These are phyloP conservation scores for Atta cephalotes DNA, from an alignment of 1,140 invertebrate genomes.

Conservation along the genomic window DNA sequence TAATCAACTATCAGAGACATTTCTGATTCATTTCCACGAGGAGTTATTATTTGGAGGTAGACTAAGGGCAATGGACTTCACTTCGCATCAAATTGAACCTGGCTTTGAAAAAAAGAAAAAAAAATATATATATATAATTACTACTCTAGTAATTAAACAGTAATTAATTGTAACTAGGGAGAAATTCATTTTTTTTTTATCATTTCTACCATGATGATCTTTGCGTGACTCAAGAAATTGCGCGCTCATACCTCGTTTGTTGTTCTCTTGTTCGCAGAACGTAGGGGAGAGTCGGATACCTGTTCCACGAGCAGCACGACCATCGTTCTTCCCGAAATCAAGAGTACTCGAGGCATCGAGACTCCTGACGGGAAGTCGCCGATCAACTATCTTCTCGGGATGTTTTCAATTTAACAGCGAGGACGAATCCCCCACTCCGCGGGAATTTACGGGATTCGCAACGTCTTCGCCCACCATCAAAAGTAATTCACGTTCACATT, in stretches of 20 bases:
- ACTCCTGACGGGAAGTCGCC: slow-evolving; percentile 68
- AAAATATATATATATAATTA: background rate
- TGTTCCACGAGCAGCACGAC: slow-evolving; percentile 79
- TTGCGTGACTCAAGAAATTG: slow-evolving; percentile 42
- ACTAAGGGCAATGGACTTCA: slow-evolving; percentile 77
- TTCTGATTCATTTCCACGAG: slow-evolving; percentile 72
- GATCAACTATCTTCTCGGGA: slow-evolving; percentile 71
- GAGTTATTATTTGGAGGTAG: slow-evolving; percentile 76
- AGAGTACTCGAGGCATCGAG: slow-evolving; percentile 74
- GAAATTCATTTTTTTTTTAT: background rate
- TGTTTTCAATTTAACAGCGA: slow-evolving; percentile 73
- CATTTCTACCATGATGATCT: slow-evolving; percentile 6
- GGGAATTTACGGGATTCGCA: slow-evolving; percentile 48
- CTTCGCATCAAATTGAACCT: slow-evolving; percentile 29
- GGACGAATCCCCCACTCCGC: slow-evolving; percentile 61
- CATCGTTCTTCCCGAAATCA: slow-evolving; percentile 81
- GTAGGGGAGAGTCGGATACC: slow-evolving; percentile 82
- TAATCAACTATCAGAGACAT: slow-evolving; percentile 67
- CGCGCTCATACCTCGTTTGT: background rate
- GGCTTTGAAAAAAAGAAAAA: slow-evolving; percentile 56
- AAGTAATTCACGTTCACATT: slow-evolving; percentile 59
- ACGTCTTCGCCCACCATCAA: slow-evolving; percentile 68
- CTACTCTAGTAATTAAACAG: slow-evolving; percentile 3
- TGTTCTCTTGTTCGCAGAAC: slow-evolving; percentile 76
- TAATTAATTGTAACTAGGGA: slow-evolving; percentile 2